phyloP scores from a whole-genome alignment of 2,113 vertebrate species.

The Engystomops pustulosus region DNA sequence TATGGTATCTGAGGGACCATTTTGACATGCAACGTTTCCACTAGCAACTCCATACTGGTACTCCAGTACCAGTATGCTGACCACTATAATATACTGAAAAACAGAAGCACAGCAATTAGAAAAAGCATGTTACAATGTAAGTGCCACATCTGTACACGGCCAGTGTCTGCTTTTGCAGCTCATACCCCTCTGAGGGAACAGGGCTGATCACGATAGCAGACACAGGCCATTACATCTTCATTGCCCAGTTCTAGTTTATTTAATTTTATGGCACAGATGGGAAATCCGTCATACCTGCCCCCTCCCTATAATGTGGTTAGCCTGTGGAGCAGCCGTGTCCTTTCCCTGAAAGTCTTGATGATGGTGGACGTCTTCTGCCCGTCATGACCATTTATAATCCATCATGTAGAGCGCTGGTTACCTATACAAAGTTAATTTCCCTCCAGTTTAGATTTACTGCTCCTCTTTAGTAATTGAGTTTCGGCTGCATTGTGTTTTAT shows the following conservation, averaged over 20 bases:
- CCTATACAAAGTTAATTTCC: not conserved
- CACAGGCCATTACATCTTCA: not conserved
- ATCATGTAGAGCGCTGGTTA: not conserved
- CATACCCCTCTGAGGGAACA: too few species aligned
- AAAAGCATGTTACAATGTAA: too few species aligned
- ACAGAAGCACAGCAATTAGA: too few species aligned
- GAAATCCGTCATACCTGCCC: not conserved
- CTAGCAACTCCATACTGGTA: too few species aligned
- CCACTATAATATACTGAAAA: too few species aligned
- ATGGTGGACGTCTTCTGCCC: too few species aligned
- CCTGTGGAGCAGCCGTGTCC: not conserved
- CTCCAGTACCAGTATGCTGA: too few species aligned
- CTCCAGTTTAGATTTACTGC: not conserved
- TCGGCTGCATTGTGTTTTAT: not conserved
- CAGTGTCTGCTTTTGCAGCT: not conserved
- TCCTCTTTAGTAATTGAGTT: constrained; percentile 17
- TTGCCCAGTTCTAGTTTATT: not conserved
- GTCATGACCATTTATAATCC: not conserved
- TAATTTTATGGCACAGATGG: not conserved
- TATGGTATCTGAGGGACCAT: too few species aligned
- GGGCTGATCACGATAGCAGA: not conserved
- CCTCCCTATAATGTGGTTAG: not conserved
- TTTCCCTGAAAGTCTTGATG: not conserved
- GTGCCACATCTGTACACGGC: not conserved
- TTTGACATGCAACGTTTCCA: too few species aligned